Evolutionary conservation across 2,797 vertebrate genomes (phyloP).

Genomic region (Sciurus carolinensis): DNA sequence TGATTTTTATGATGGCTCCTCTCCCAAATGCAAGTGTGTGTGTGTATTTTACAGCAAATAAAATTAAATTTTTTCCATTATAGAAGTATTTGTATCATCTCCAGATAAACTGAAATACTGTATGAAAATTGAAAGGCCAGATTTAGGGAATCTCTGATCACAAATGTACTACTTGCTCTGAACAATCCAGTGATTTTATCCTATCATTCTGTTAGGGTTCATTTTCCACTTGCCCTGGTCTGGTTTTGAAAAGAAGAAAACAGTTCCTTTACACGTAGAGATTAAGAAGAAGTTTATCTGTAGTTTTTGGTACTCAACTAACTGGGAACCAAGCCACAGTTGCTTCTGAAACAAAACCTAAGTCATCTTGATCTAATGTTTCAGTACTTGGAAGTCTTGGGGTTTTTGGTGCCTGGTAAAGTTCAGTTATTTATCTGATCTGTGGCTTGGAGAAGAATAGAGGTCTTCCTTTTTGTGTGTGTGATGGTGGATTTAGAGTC

Average conservation of each 20-base stretch:
- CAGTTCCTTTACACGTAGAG: slow-evolving; percentile 34
- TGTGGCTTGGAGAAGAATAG: slow-evolving; percentile 45
- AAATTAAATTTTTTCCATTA: background rate
- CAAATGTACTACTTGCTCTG: background rate
- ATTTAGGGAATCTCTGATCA: slow-evolving; percentile 6
- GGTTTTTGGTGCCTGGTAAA: slow-evolving; percentile 18
- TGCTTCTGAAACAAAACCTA: slow-evolving; percentile 61
- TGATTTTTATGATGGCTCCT: slow-evolving; percentile 39
- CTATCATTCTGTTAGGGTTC: background rate
- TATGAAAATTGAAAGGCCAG: slow-evolving; percentile 24
- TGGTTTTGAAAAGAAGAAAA: slow-evolving; percentile 71
- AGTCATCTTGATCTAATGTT: slow-evolving; percentile 53
- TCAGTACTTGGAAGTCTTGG: slow-evolving; percentile 60
- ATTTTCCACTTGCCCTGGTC: slow-evolving; percentile 42
- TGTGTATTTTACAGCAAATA: slow-evolving; percentile 27
- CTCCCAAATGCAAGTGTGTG: background rate
- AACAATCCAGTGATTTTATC: background rate
- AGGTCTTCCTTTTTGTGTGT: slow-evolving; percentile 3
- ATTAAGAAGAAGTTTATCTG: slow-evolving; percentile 62
- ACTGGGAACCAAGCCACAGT: slow-evolving; percentile 64
- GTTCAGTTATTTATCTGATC: slow-evolving; percentile 67
- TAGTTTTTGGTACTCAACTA: slow-evolving; percentile 54
- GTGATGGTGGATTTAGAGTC: slow-evolving; percentile 51
- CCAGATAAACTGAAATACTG: slow-evolving; percentile 15
- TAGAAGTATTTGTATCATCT: slow-evolving; percentile 38